Base-by-base conservation (phyloP, 2,888 invertebrate genomes). In the Agrotis ipsilon region DNA sequence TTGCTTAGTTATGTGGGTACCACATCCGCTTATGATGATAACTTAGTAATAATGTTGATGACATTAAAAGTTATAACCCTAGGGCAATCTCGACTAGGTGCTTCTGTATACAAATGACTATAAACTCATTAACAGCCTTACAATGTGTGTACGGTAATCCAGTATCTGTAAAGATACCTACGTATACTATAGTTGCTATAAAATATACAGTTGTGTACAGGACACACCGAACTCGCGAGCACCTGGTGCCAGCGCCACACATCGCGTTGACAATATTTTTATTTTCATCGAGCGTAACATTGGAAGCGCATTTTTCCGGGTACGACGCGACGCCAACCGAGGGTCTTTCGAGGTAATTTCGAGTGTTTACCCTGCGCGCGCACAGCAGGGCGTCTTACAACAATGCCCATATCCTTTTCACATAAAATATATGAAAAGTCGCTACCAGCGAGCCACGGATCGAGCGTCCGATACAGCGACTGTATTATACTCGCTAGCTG, bases 341-440 rank as follows among this genome's bases (percentile, higher is more conserved):
- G 55, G 86, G 86, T 82, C 89, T 90, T 92, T 92, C 89, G 82
- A 90, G 88, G 96, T 96, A 96, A 96, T 95, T 94, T 94, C 95
- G 94, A 96, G 95, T 95, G 95, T 96, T 96, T 96, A 96, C 94
- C 91, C 92, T 86, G 90, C 86, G 90, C 87, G 91, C 86, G 85
- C 95, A 75, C 96, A 92, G 95, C 95, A 88, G 95, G 96, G 88
- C 81, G 94, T 89, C 95, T 84, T 83, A 90, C 93, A 95, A 96
- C 96, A 96, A 96, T 96, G 90, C 94, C 92, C 94, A 91, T 95
- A 96, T 96, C 96, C 96, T 96, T 96, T 95, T 95, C 96, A 94
- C 94, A 96, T 96, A 96, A 96, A 96, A 96, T 95, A 96, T 95
- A 95, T 94, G 94, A 94, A 95, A 95, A 95, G 91, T 93, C 93